Conservation (phyloP, 2,888 invertebrate genomes). For the Panopea generosa region DNA sequence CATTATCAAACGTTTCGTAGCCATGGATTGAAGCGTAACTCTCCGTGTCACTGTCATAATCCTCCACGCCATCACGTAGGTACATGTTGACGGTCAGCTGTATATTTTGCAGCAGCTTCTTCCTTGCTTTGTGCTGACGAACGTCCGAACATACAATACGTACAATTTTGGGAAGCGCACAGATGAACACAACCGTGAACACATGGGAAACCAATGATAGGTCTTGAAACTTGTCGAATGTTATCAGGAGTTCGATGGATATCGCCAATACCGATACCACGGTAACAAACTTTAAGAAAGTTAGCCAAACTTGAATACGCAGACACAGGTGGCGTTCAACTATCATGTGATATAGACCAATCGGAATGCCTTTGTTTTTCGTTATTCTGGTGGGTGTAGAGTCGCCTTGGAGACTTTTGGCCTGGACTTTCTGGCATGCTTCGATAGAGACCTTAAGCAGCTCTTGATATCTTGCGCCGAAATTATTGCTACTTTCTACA, state of each 20-base stretch:
- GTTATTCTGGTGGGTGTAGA: not conserved
- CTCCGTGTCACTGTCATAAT: too few relatives aligned
- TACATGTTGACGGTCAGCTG: constrained; percentile 6
- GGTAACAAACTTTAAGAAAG: constrained; percentile 34
- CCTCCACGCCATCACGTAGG: too few relatives aligned
- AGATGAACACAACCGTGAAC: constrained; percentile 41
- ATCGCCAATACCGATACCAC: constrained; percentile 25
- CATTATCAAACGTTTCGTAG: too few relatives aligned
- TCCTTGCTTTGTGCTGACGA: constrained; percentile 1
- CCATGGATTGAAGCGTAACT: too few relatives aligned
- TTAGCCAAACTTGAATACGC: constrained; percentile 36
- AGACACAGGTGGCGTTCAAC: constrained; percentile 29
- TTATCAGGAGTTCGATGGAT: constrained; percentile 30
- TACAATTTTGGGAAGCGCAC: constrained; percentile 40
- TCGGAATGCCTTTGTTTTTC: constrained; percentile 27
- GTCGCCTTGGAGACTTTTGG: not conserved
- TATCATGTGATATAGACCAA: constrained; percentile 21
- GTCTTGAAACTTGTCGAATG: constrained; percentile 46
- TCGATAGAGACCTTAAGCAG: constrained; percentile 34
- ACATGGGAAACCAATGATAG: constrained; percentile 47
- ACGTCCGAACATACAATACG: constrained; percentile 10
- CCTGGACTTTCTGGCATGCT: constrained; percentile 16
- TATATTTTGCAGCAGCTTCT: constrained; percentile 13
- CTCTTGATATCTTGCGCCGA: constrained; percentile 32
- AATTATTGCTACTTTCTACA: constrained; percentile 28